Base-by-base conservation (phyloP, 2,113 vertebrate species). In the Chloropsis cyanopogon region DNA sequence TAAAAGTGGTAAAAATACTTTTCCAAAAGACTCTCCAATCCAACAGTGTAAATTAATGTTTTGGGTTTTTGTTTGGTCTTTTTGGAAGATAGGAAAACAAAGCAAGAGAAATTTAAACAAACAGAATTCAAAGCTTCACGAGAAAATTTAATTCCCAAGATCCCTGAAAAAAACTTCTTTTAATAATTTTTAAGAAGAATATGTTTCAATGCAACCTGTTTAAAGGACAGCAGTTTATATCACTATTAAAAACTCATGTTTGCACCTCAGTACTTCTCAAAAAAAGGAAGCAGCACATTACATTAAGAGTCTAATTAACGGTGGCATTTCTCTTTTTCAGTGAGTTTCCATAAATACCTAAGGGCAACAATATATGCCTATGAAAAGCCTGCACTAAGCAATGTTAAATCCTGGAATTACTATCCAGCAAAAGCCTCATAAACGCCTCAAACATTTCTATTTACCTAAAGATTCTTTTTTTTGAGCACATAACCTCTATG, bases 401-500 rank as follows among this genome's bases (percentile, higher is more conserved):
- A 76, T 4, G 14, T 54, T 47, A 84, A 75, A 84, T 49, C 18
- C 23, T 42, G 26, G 47, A 59, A 87, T n/a, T 59, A 29, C 7
- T 54, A 63, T 14, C 6, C n/a, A 71, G 25, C 5, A 86, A 90
- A 79, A 80, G 10, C 17, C 5, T 86, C 52, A 2, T 15, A 42
- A n/a, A 10, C 5, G 10, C 29, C 59, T 65, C 19, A 28, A 49
- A 37, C 12, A 19, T 35, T 77, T 41, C 16, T 46, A 33, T 26
- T 17, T 47, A 13, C 16, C 63, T 42, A 16, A 49, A 69, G 14
- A 69, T 8, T 35, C 1, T 7, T 10, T 14, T 72, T 69, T 39
- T 14, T 0, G 0, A 16, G 33, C 11, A 15, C 17, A 41, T 11
- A 17, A 35, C 12, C 20, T 61, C n/a, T 12, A 12, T 1, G 5